Evolutionary conservation across 2,113 vertebrate species (phyloP).

Genomic region (Siphamia tubifer): DNA sequence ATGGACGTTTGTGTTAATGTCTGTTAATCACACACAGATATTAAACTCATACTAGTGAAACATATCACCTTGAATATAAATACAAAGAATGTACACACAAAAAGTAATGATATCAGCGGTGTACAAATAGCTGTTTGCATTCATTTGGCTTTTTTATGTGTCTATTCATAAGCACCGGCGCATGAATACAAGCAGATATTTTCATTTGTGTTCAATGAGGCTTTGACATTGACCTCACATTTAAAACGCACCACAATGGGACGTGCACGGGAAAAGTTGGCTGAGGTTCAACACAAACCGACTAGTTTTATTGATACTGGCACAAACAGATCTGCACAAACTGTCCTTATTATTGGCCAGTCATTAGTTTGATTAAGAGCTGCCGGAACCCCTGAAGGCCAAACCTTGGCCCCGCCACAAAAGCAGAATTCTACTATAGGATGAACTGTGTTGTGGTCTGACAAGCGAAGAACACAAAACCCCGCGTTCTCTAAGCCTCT

Average conservation of each 20-base stretch:
- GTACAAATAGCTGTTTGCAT: slow-evolving; percentile 38
- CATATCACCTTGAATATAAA: slow-evolving; percentile 24
- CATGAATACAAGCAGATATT: slow-evolving; percentile 53
- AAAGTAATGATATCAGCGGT: slow-evolving; percentile 28
- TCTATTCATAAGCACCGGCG: slow-evolving; percentile 51
- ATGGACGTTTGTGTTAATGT: too few species aligned
- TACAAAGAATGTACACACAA: slow-evolving; percentile 19
- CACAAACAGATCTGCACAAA: slow-evolving; percentile 33
- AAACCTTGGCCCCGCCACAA: slow-evolving; percentile 28
- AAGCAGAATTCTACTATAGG: not conserved
- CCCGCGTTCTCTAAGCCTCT: slow-evolving; percentile 18
- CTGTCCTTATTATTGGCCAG: slow-evolving; percentile 34
- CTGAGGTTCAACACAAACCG: slow-evolving; percentile 21
- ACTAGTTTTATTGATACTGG: slow-evolving; percentile 49
- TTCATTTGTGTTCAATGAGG: slow-evolving; percentile 62
- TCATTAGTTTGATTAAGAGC: slow-evolving; percentile 66
- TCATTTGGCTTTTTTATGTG: slow-evolving; percentile 47
- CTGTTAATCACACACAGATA: slow-evolving; percentile 38
- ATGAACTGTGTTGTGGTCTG: slow-evolving; percentile 14
- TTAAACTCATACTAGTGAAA: slow-evolving; percentile 18
- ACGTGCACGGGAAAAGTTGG: slow-evolving; percentile 36
- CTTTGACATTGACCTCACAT: slow-evolving; percentile 60
- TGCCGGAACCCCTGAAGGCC: slow-evolving; percentile 14
- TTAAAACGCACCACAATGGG: slow-evolving; percentile 43
- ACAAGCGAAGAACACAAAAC: slow-evolving; percentile 39